These are phyloP conservation scores for Octonoba sinensis DNA, from an alignment of 2,888 invertebrate genomes.

Conservation along the genomic window DNA sequence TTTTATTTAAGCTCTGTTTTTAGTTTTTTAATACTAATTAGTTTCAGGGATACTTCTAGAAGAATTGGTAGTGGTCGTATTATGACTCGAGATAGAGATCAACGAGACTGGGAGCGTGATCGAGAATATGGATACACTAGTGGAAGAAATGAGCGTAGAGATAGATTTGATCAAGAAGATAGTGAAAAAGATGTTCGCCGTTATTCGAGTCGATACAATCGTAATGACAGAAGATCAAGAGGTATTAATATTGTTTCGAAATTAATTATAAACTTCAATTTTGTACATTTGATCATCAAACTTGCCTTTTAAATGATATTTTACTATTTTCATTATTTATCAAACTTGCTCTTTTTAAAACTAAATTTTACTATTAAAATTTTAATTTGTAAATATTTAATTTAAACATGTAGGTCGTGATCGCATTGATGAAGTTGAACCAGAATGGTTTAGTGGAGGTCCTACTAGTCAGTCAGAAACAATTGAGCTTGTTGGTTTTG, in stretches of 20 bases:
- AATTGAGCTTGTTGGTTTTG: conserved; percentile 93
- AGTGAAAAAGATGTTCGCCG: conserved; percentile 55
- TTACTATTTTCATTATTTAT: too few relatives aligned
- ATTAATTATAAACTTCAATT: too few relatives aligned
- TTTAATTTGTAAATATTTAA: too few relatives aligned
- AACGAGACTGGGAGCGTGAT: conserved; percentile 69
- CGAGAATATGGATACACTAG: conserved; percentile 67
- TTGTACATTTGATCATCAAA: too few relatives aligned
- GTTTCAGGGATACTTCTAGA: conserved; percentile 66
- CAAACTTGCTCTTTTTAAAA: too few relatives aligned
- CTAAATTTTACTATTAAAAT: too few relatives aligned
- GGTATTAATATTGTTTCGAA: background rate
- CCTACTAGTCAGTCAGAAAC: conserved; percentile 92
- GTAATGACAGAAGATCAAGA: conserved; percentile 50
- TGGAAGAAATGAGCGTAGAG: conserved; percentile 66
- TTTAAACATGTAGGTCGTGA: conserved; percentile 43
- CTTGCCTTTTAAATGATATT: too few relatives aligned
- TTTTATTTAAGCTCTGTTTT: too few relatives aligned
- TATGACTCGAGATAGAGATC: conserved; percentile 76
- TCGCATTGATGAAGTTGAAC: conserved; percentile 76
- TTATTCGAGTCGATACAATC: conserved; percentile 50
- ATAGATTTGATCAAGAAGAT: conserved; percentile 65
- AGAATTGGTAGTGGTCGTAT: conserved; percentile 90
- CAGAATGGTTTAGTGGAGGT: conserved; percentile 86
- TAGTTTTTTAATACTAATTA: conserved; percentile 10